A percentile compares a stretch with the other conserved stretches of the same genome.
Conservation (phyloP, 2,888 invertebrate genomes). For the Meloe dianella region DNA sequence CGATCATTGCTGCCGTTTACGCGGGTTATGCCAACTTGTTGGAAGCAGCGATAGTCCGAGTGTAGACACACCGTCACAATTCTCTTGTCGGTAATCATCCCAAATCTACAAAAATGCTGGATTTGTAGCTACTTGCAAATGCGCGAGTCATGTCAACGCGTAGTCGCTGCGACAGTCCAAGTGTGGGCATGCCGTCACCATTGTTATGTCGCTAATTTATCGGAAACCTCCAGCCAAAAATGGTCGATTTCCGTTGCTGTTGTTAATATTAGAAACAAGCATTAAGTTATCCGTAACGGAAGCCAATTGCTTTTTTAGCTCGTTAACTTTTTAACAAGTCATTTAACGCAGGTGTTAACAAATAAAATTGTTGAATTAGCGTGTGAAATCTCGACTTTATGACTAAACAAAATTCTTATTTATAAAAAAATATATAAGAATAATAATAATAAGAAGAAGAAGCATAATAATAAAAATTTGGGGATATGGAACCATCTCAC, state of each 20-base stretch:
- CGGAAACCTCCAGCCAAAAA: background rate
- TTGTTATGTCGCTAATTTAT: no score
- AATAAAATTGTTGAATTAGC: constrained; percentile 23
- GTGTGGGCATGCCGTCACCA: no score
- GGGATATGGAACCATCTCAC: constrained; percentile 12
- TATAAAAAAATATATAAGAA: constrained; percentile 10
- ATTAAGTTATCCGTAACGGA: constrained; percentile 3
- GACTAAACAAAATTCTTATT: constrained; percentile 17
- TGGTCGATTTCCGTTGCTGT: background rate
- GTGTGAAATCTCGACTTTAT: constrained; percentile 27
- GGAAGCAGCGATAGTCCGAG: no score
- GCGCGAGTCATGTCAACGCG: no score
- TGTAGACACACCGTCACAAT: no score
- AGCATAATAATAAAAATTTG: background rate
- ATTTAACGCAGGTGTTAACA: constrained; percentile 22
- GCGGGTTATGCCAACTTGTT: no score
- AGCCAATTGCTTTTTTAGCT: constrained; percentile 17
- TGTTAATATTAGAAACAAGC: background rate
- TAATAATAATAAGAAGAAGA: background rate
- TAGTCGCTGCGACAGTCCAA: no score
- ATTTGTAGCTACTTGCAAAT: no score
- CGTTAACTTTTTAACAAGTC: constrained; percentile 27
- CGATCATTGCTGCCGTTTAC: no score
- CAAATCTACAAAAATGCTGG: no score
- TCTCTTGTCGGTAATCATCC: no score